A percentile compares a stretch with the other conserved stretches of the same genome.
Evolutionary conservation across 2,113 vertebrate genomes (phyloP).

Genomic region (Tupaia chinensis): DNA sequence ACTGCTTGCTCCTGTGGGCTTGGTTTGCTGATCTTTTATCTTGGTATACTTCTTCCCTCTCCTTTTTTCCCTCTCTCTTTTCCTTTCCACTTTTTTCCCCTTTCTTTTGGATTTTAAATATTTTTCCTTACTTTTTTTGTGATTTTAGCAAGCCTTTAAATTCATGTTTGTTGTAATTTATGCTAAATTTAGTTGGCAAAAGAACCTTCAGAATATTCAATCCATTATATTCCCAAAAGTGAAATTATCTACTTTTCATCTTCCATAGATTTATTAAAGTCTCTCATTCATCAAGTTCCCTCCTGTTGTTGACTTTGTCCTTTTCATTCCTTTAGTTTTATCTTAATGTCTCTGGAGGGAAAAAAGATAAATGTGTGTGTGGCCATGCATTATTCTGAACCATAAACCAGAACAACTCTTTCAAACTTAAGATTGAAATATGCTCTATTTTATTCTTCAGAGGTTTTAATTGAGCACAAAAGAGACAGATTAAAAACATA

Average conservation of each 20-base stretch:
- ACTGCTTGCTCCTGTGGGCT: not conserved
- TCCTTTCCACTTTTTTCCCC: not conserved
- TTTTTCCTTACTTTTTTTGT: not conserved
- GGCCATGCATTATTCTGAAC: constrained; percentile 11
- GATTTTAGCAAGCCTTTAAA: not conserved
- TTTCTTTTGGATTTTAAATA: not conserved
- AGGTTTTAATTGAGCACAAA: constrained; percentile 10
- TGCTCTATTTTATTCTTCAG: constrained; percentile 24
- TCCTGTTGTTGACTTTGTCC: constrained; percentile 1
- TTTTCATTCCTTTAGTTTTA: constrained; percentile 17
- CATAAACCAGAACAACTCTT: not conserved
- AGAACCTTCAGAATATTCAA: not conserved
- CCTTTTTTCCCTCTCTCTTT: not conserved
- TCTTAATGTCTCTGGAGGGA: constrained; percentile 20
- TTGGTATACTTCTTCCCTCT: not conserved
- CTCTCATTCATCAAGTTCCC: not conserved
- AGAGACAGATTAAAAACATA: constrained; percentile 63
- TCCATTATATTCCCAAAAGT: not conserved
- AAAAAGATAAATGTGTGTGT: constrained; percentile 2
- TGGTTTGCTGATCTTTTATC: not conserved
- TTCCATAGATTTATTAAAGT: not conserved
- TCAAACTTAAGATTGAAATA: constrained; percentile 47
- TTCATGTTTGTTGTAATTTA: not conserved
- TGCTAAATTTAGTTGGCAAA: not conserved
- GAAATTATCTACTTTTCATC: not conserved